Evolutionary conservation across 2,888 invertebrate species (phyloP), one percentile per base, ranked within the genome.

Genomic region (Dyspetes luteomarginatus): DNA sequence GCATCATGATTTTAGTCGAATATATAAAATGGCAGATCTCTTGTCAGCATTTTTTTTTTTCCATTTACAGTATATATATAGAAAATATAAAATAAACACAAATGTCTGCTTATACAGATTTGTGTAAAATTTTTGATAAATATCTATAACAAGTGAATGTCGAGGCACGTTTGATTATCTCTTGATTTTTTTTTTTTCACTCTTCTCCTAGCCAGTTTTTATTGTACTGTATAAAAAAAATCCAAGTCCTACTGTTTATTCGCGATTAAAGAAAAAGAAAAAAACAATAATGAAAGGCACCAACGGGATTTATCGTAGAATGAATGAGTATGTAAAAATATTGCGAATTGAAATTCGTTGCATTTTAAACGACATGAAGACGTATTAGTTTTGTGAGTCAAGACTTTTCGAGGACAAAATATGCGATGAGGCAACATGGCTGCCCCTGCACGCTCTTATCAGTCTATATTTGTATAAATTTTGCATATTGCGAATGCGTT

Each of bases 11-110:
- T 77, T 81, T 77, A 72, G 64, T 73, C 45, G 17, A 55, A 36
- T 50, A 75, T 73, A 73, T 68, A 81, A 81, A 77, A 77, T 77
- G 77, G 77, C 77, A 81, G 81, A 77, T 81, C 50, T 77, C 64
- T 67, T 48, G 77, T 77, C 73, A 80, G 80, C 71, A 48, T 81
- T 56, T 71, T 24, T 17, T n/a, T n/a, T 36, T 52, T 30, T 58
- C 56, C 45, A 48, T 72, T 55, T 65, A 43, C 41, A 55, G 62
- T 68, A 28, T 62, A 36, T 72, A 15, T 22, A 50, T 30, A 60
- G 55, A 60, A 48, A 50, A 73, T 73, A 79, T 68, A 73, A 71
- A 67, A 80, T 64, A 67, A 58, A 50, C 68, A 78, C 52, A 65
- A 77, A 45, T 73, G 36, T n/a, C n/a, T 65, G 64, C 50, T 74